These are phyloP conservation scores for Trachemys scripta DNA, from an alignment of 2,113 vertebrate genomes.

Conservation along the genomic window DNA sequence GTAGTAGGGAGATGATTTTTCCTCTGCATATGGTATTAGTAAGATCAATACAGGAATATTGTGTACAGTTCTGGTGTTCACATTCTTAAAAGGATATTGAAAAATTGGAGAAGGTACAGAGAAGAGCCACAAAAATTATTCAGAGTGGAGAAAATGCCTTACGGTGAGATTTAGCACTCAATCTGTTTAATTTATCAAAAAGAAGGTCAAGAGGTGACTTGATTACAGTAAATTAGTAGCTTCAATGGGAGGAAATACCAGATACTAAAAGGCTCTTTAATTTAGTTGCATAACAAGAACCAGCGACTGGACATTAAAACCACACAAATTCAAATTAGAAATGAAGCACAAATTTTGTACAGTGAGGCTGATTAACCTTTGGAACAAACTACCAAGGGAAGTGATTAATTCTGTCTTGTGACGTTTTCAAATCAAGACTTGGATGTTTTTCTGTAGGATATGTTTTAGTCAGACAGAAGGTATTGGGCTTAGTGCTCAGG, in stretches of 20 bases:
- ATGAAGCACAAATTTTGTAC: too few relatives aligned
- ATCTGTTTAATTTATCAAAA: neutral
- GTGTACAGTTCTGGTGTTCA: slow-evolving; percentile 8
- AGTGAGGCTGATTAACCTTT: too few relatives aligned
- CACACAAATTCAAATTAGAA: fast-evolving
- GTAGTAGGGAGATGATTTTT: neutral
- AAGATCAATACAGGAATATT: neutral
- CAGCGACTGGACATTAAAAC: neutral
- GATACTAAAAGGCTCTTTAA: neutral
- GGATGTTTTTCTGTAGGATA: neutral
- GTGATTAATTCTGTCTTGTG: too few relatives aligned
- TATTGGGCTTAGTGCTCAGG: neutral
- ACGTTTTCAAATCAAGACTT: neutral
- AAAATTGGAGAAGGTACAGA: neutral
- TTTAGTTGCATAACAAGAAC: neutral
- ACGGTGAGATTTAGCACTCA: neutral
- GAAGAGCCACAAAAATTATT: slow-evolving; percentile 7
- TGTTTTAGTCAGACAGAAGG: neutral
- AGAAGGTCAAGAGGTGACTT: neutral
- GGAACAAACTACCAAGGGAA: too few relatives aligned
- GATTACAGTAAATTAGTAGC: neutral
- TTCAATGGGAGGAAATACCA: neutral
- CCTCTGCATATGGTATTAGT: neutral
- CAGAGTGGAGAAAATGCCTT: neutral
- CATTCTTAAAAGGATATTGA: neutral